These are phyloP conservation scores for Prionace glauca DNA, from an alignment of 2,797 vertebrate genomes.

Conservation along the genomic window DNA sequence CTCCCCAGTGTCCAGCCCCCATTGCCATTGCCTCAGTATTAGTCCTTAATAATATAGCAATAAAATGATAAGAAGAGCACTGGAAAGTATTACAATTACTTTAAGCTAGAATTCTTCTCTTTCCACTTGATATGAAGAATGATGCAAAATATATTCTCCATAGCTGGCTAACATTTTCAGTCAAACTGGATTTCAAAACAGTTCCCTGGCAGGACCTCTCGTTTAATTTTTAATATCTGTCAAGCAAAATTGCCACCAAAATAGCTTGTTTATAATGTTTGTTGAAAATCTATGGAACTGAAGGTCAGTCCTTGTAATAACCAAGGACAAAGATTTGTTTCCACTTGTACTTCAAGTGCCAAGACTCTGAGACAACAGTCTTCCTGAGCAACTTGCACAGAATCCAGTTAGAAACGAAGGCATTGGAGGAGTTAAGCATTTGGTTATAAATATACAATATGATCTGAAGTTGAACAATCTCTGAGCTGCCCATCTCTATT, in stretches of 20 bases:
- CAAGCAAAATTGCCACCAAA: background rate
- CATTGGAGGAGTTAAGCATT: background rate
- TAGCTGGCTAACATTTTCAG: background rate
- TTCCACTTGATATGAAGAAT: background rate
- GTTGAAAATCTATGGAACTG: background rate
- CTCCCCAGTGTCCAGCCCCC: too few species aligned
- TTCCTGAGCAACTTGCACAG: background rate
- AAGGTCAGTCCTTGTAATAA: background rate
- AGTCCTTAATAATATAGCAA: background rate
- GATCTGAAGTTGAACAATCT: background rate
- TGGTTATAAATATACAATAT: background rate
- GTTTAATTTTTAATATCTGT: background rate
- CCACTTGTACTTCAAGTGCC: background rate
- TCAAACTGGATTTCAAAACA: background rate
- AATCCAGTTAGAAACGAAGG: background rate
- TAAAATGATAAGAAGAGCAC: background rate
- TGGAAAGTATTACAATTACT: background rate
- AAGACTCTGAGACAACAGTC: background rate
- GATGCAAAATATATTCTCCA: background rate
- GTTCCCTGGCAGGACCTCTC: background rate
- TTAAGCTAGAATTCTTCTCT: background rate
- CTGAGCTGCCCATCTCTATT: background rate
- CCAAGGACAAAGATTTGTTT: background rate
- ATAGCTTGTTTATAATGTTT: background rate
- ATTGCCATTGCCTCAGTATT: background rate